Percentiles rank a stretch among this genome's conserved stretches.
phyloP scores from a whole-genome alignment of 2,888 invertebrate species.

The Lamellibrachia columna region DNA sequence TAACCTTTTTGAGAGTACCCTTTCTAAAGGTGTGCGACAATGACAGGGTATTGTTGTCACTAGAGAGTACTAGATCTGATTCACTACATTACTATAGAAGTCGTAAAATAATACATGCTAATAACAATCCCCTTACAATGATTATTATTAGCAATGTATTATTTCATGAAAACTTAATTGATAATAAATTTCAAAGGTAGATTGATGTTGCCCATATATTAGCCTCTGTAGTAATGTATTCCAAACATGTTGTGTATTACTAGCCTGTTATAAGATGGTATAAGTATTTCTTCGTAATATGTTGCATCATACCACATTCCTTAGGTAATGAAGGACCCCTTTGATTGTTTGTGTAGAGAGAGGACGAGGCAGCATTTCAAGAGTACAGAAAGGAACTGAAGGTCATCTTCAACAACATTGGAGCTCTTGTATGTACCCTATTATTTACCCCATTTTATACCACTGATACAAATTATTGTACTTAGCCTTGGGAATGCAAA shows the following conservation, averaged over 20 bases:
- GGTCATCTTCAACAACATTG: slow-evolving; percentile 69
- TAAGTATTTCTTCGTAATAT: not conserved
- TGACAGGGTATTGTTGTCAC: not conserved
- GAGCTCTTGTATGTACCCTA: slow-evolving; percentile 63
- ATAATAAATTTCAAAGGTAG: not conserved
- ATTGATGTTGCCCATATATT: not conserved
- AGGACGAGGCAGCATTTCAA: slow-evolving; percentile 70
- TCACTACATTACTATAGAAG: not conserved
- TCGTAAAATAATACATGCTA: no score
- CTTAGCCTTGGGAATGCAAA: not conserved
- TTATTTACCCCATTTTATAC: not conserved
- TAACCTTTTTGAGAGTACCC: not conserved
- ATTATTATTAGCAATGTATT: no score
- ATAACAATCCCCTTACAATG: not conserved
- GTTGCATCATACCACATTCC: not conserved
- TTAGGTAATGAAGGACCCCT: not conserved
- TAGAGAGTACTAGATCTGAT: not conserved
- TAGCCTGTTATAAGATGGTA: not conserved
- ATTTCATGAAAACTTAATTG: not conserved
- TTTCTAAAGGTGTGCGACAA: not conserved
- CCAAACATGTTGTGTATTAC: not conserved
- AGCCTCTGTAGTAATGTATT: not conserved
- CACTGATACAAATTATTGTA: not conserved
- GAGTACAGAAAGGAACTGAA: slow-evolving; percentile 70
- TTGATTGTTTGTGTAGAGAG: slow-evolving; percentile 59